phyloP scores from a whole-genome alignment of 2,888 invertebrate species.

The Pachycephus smyrnensis region DNA sequence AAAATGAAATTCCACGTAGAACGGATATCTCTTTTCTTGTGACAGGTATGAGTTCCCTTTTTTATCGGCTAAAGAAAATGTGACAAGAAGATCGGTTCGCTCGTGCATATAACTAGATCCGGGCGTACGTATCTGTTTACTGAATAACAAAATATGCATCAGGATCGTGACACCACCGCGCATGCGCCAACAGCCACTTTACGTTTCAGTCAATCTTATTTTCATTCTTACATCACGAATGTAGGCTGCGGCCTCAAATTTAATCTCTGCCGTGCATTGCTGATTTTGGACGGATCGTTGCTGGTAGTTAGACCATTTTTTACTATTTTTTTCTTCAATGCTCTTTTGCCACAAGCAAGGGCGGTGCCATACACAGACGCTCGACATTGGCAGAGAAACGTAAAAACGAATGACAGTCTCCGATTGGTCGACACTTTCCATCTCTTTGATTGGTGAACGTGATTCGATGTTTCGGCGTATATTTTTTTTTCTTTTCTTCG shows the following conservation, averaged over 20 bases:
- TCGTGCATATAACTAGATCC: not conserved
- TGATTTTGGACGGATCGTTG: not conserved
- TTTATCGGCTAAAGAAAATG: not conserved
- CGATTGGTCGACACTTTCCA: not conserved
- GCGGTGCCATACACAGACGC: not conserved
- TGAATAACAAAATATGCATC: conserved; percentile 16
- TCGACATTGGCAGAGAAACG: not conserved
- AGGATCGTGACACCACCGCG: not conserved
- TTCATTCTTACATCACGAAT: conserved; percentile 41
- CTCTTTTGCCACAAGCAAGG: not conserved
- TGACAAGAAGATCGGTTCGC: not conserved
- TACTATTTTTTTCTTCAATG: not conserved
- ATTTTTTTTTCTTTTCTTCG: not conserved
- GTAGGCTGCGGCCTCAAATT: conserved; percentile 38
- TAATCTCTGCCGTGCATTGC: not conserved
- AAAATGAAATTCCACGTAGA: not conserved
- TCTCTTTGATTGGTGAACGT: not conserved
- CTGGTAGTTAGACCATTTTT: not conserved
- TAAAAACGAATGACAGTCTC: not conserved
- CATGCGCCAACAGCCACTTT: not conserved
- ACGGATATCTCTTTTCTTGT: not conserved
- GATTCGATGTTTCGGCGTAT: not conserved
- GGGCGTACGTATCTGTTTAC: conserved; percentile 1
- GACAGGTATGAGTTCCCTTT: not conserved
- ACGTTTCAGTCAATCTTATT: conserved; percentile 26